These are phyloP conservation scores for Solea senegalensis DNA, from an alignment of 2,113 vertebrate species.

Conservation along the genomic window DNA sequence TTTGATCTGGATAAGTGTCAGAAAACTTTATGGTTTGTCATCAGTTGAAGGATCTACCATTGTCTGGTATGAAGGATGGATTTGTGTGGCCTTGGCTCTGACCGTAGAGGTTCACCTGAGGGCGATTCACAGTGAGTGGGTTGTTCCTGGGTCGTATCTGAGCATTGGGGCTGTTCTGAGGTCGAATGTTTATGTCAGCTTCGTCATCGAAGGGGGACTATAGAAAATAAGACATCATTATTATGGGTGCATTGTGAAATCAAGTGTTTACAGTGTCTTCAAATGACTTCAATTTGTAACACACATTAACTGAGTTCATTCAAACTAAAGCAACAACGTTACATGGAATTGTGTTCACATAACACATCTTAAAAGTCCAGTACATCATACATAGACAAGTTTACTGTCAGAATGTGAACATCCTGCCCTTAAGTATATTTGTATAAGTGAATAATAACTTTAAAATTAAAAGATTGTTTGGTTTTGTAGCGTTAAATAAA, in stretches of 20 bases:
- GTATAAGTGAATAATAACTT: too few species aligned
- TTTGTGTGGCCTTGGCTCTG: slow-evolving; percentile 62
- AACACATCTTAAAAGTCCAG: too few species aligned
- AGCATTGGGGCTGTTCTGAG: slow-evolving; percentile 9
- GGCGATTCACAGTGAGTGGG: slow-evolving; percentile 30
- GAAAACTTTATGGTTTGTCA: not conserved
- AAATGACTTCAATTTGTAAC: not conserved
- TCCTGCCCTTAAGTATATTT: too few species aligned
- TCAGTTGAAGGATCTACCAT: slow-evolving; percentile 27
- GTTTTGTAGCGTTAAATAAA: too few species aligned
- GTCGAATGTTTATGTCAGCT: slow-evolving; percentile 3
- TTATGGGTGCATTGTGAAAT: not conserved
- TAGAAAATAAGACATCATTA: not conserved
- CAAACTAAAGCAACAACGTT: too few species aligned
- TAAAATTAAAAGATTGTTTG: too few species aligned
- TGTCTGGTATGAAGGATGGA: slow-evolving; percentile 34
- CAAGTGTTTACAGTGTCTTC: not conserved
- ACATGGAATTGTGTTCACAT: too few species aligned
- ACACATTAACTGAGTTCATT: too few species aligned
- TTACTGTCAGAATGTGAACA: too few species aligned
- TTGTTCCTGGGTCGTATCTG: slow-evolving; percentile 3
- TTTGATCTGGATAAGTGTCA: slow-evolving; percentile 15
- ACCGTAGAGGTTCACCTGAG: slow-evolving; percentile 38
- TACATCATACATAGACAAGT: too few species aligned
- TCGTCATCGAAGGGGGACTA: slow-evolving; percentile 39